Evolutionary conservation across 2,888 invertebrate genomes (phyloP).

Genomic region (Acronicta leporina): DNA sequence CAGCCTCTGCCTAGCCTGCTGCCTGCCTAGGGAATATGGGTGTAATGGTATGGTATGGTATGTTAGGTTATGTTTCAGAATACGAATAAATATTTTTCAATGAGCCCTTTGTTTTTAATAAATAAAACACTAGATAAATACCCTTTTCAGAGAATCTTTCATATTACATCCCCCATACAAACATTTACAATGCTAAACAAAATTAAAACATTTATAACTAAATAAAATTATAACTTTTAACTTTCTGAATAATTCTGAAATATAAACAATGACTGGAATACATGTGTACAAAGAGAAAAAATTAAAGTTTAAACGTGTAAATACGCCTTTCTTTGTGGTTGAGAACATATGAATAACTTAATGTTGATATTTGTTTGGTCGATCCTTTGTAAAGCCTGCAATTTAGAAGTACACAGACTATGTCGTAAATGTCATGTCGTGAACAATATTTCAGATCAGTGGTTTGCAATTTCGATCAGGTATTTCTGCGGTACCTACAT

Average conservation of each 20-base stretch:
- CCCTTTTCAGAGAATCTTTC: constrained; percentile 1
- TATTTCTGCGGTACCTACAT: not conserved
- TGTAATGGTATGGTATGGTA: too few species aligned
- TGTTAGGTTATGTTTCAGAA: too few species aligned
- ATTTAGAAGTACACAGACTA: not conserved
- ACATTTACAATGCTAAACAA: constrained; percentile 14
- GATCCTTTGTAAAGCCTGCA: not conserved
- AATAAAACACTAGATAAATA: too few species aligned
- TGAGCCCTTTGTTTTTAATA: too few species aligned
- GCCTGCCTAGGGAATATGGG: too few species aligned
- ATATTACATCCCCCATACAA: constrained; percentile 5
- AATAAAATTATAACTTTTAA: constrained; percentile 12
- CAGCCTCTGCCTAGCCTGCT: too few species aligned
- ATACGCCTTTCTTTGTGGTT: constrained; percentile 15
- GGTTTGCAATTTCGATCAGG: not conserved
- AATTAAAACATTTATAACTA: constrained; percentile 18
- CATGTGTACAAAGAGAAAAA: constrained; percentile 2
- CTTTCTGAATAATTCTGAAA: constrained; percentile 10
- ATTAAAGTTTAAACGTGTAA: constrained; percentile 19
- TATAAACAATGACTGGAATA: constrained; percentile 22
- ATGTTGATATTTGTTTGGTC: not conserved
- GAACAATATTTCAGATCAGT: not conserved
- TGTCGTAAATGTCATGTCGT: not conserved
- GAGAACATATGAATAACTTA: constrained; percentile 1
- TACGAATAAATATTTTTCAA: too few species aligned